Evolutionary conservation across 2,888 invertebrate genomes (phyloP), one percentile per base, ranked within the genome.

Genomic region (Mantis religiosa): DNA sequence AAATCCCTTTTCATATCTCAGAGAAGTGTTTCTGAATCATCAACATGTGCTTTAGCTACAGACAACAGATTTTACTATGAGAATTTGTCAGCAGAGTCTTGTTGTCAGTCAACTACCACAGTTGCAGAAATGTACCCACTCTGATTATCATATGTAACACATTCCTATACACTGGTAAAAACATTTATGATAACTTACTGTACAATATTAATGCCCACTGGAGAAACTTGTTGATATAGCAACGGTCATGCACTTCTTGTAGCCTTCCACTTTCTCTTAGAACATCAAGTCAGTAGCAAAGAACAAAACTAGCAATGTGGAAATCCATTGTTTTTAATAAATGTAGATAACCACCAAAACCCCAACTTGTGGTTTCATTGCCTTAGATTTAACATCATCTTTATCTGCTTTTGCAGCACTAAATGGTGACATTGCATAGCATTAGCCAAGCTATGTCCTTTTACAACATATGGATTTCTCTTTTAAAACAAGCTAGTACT

Each of bases 231-330:
- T 41, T 41, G 41, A 41, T 9, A 9, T 41, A 71, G 54, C 27
- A 71, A 15, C 20, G 8, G 54, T 20, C 54, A 71, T 71, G 54
- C 87, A 87, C 89, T 85, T 88, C 81, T 88, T 87, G 88, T 71
- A 89, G 90, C 90, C 90, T 90, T 90, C 90, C 90, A 90, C 85
- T 89, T 88, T 90, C 81, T 89, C 54, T 90, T 90, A 90, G 90
- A 90, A 87, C 47, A 89, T 83, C 20, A 54, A 85, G n/a, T 88
- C 28, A 25, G 86, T 86, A 86, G 86, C 54, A 86, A 20, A 28
- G 3, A 9, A 71, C 20, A 30, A 14, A n/a, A 85, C 86, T 81
- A 81, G 86, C 30, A 20, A 86, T 3, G 25, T 81, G 81, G 86
- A 86, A 71, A 71, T 86, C 54, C 85, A 85, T 71, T 71, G 54